Conservation (phyloP, 2,888 invertebrate species). For the Stramonita haemastoma region DNA sequence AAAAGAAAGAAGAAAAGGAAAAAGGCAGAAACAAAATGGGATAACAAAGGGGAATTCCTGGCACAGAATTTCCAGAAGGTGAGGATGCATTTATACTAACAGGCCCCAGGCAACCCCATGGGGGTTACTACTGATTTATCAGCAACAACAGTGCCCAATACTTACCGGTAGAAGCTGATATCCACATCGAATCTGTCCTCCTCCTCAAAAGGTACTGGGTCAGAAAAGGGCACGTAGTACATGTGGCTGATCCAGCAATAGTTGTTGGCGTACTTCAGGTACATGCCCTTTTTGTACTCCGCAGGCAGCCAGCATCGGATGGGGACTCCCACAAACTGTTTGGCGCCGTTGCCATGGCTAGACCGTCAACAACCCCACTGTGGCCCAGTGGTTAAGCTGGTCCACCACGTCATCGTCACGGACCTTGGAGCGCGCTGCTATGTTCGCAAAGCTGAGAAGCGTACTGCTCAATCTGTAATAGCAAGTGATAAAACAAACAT, state of each 20-base stretch:
- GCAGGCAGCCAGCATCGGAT: slow-evolving; percentile 57
- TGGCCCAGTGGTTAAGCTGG: slow-evolving; percentile 52
- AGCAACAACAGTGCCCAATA: not conserved
- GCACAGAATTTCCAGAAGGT: no score
- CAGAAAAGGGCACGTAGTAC: slow-evolving; percentile 53
- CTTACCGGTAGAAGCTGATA: slow-evolving; percentile 49
- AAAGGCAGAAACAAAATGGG: no score
- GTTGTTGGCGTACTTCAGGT: slow-evolving; percentile 52
- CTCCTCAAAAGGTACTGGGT: slow-evolving; percentile 46
- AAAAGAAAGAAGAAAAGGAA: no score
- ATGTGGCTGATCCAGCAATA: slow-evolving; percentile 55
- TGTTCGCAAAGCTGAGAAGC: slow-evolving; percentile 38
- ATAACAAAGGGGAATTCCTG: no score
- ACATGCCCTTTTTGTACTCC: slow-evolving; percentile 49
- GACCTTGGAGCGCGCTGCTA: slow-evolving; percentile 36
- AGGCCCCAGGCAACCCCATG: no score
- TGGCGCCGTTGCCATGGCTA: slow-evolving; percentile 50
- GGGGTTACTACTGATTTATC: not conserved
- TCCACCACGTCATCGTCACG: slow-evolving; percentile 49
- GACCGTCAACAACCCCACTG: slow-evolving; percentile 42
- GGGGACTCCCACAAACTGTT: slow-evolving; percentile 55
- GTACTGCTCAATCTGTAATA: slow-evolving; percentile 18
- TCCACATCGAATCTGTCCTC: slow-evolving; percentile 49
- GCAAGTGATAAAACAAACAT: no score
- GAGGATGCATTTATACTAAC: no score